These are phyloP conservation scores for Montipora efflorescens DNA, from an alignment of 64 coral and sea anemone species.

Conservation along the genomic window DNA sequence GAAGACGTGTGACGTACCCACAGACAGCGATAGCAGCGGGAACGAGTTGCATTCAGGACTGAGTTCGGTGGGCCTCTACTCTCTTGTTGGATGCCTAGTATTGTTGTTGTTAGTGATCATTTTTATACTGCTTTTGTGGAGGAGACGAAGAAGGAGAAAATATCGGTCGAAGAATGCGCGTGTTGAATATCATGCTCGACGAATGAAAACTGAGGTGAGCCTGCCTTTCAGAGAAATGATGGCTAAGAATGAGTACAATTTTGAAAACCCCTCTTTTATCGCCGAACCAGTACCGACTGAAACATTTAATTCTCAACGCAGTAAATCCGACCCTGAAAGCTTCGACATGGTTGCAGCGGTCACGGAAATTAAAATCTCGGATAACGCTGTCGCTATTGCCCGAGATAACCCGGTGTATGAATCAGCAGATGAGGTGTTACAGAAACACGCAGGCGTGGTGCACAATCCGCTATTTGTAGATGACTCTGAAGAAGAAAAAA, in stretches of 20 bases:
- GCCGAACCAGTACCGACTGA: not conserved
- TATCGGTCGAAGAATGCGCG: constrained; percentile 66
- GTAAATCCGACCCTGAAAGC: not conserved
- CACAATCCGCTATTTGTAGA: constrained; percentile 74
- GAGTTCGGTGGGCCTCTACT: constrained; percentile 44
- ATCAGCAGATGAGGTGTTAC: constrained; percentile 71
- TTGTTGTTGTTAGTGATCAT: constrained; percentile 57
- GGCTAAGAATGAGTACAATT: constrained; percentile 52
- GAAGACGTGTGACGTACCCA: constrained; percentile 53
- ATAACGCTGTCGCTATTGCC: constrained; percentile 49
- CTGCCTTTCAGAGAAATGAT: constrained; percentile 80
- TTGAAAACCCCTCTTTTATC: constrained; percentile 76
- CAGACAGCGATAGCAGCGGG: not conserved
- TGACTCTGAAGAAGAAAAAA: constrained; percentile 18
- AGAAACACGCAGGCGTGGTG: constrained; percentile 52
- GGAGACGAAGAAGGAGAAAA: constrained; percentile 61
- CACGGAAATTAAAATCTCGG: constrained; percentile 67
- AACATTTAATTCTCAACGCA: not conserved
- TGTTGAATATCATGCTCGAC: constrained; percentile 58
- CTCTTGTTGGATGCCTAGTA: constrained; percentile 47
- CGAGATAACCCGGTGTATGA: constrained; percentile 86
- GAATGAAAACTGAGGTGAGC: constrained; percentile 65
- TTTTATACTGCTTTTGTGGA: constrained; percentile 60
- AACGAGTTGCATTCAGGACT: constrained; percentile 26
- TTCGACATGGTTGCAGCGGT: not conserved